These are phyloP conservation scores for Eonycteris spelaea DNA, from an alignment of 2,113 vertebrate species.

Conservation along the genomic window DNA sequence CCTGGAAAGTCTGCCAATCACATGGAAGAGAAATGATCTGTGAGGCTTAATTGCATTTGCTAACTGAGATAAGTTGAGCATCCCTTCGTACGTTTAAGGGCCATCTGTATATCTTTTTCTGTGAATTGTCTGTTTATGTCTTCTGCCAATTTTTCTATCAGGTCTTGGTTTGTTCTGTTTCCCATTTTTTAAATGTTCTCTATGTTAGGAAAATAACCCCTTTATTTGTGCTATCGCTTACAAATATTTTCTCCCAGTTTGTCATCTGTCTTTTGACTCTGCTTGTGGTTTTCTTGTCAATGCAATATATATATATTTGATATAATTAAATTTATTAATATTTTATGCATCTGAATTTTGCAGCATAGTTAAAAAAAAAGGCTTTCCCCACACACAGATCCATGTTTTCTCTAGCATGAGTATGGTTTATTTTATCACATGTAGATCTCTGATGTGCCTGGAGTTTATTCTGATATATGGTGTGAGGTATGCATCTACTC, in stretches of 20 bases:
- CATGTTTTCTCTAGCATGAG: not conserved
- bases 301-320: not conserved
- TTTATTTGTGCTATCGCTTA: constrained; percentile 9
- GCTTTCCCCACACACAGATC: not conserved
- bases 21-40: not conserved
- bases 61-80: not conserved
- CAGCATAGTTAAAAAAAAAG: not conserved
- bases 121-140: not conserved
- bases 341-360: not conserved
- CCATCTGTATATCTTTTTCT: not conserved
- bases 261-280: not conserved
- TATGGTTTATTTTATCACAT: not conserved
- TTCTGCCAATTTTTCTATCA: constrained; percentile 29
- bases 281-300: not conserved
- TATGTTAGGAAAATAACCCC: not conserved
- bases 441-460: not conserved
- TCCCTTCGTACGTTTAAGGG: not conserved
- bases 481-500: not conserved
- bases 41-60: not conserved
- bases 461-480: not conserved
- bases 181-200: not conserved
- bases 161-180: not conserved
- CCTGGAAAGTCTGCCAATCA: not conserved
- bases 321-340: not conserved
- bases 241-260: not conserved